Evolutionary conservation across 2,888 invertebrate species (phyloP), one percentile per base, ranked within the genome.

Genomic region (Xestia sexstrigata): DNA sequence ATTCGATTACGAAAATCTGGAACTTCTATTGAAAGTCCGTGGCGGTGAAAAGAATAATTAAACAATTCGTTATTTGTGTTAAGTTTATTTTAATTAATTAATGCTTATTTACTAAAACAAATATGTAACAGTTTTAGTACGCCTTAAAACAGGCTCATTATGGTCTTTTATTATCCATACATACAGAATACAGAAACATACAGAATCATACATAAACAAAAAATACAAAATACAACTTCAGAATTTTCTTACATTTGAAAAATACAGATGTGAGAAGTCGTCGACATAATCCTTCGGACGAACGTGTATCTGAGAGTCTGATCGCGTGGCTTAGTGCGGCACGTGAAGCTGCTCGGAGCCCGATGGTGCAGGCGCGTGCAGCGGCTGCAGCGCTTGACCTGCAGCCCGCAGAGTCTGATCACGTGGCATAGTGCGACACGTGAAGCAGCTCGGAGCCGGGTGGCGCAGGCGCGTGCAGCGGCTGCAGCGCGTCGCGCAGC

Each of bases 341-440:
- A 8, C 73, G 52, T 30, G 71, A 0, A 45, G 66, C 39, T 68
- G 65, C 42, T 45, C 84, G 75, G 78, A 71, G 71, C 76, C 71
- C 42, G 82, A 74, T 47, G 70, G 81, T 49, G 75, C 69, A 60
- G 87, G 81, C 65, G 89, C 90, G 71, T 89, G 82, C 73, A 98
- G 97, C 87, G 97, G 96, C 42, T 93, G 94, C 83, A 98, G 94
- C 98, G 97, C 95, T 99, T 99, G 95, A 99, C 99, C 93, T 99
- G 99, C 83, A 99, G 96, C 69, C 99, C 99, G 97, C 99, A 99
- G 89, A 23, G 35, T 42, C 1, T 17, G n/a, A 20, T 78, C 78
- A 73, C 62, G 62, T 17, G 52, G 66, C 73, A 47, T 13, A 30
- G 63, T 52, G 70, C 45, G 79, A 71, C 47, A 8, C 73, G 52